Base-by-base conservation (phyloP, 2,888 invertebrate species). In the Adelphocoris suturalis region DNA sequence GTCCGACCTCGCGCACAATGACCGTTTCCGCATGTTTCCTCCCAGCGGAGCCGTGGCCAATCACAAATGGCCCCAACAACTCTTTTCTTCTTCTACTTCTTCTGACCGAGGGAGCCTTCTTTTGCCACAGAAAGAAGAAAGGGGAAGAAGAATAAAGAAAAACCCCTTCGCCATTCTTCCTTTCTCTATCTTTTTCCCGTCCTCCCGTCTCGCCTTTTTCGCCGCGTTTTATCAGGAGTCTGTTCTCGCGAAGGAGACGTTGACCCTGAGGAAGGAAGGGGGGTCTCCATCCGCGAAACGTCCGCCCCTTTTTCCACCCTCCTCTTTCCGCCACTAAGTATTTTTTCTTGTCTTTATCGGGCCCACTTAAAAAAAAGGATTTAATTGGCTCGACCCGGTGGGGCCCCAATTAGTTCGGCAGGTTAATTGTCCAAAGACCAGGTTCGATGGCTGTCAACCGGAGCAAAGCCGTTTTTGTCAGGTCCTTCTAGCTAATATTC, bases 11-110 rank as follows among this genome's bases (percentile, higher is more conserved):
- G 57, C 86, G 23, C 55, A 86, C 86, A 86, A 86, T 86, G 86
- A 27, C 86, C 28, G 86, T 86, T 86, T 86, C 86, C 86, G 86
- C 86, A 37, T 86, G 86, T 86, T 57, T 57, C 68, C 68, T 19
- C 68, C 46, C 52, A 86, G 19, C 57, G 55, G 27, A 28, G 61
- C 86, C 86, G 86, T 86, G 86, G 28, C 86, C 86, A 86, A 86
- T 86, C 57, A 55, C 86, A 86, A 86, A 86, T 86, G 28, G 86
- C 57, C 86, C 61, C 46, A 57, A 46, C 46, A 57, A 46, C 48
- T 48, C 48, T 80, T 19, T 80, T 80, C 80, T 80, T 80, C 27
- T 37, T 80, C 80, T 80, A 37, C 27, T 55, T 23, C 13, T 23
- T n/a, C 55, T 27, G 57, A 86, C 46, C 48, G 57, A 85, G 37